Evolutionary conservation across 2,113 vertebrate species (phyloP), one percentile per base, ranked within the genome.

Genomic region (Rhinolophus sinicus): DNA sequence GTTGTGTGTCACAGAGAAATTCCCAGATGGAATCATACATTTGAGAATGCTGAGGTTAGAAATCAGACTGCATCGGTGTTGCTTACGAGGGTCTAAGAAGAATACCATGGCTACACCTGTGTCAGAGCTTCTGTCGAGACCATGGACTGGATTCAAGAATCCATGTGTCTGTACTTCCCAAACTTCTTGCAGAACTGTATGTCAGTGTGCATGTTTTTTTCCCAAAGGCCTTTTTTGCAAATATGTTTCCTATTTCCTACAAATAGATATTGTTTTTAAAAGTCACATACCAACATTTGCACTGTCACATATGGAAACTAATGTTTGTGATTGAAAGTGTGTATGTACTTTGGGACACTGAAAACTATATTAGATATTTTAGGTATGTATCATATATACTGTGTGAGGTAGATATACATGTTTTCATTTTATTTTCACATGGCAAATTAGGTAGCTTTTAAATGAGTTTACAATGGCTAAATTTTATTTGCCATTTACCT

Each of bases 361-460:
- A 88, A 90, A 90, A 81, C 89, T 44, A 87, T 13, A 93, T 1
- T n/a, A 38, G 3, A 44, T n/a, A 35, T 86, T 97, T 94, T 56
- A 77, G 40, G 44, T 10, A 84, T 3, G 77, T 22, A 15, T 85
- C 69, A 73, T 69, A 73, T 69, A 78, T 87, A 76, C 62, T 65
- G 1, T 80, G 0, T 86, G 67, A 93, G 35, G 60, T 0, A 11
- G 50, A 58, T 1, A 47, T 38, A 40, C 73, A 69, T 16, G 33
- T 89, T 97, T 30, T 73, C 3, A 69, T 60, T 95, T 95, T 28
- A 5, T 67, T 84, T 84, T 73, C 35, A 92, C n/a, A 35, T 67
- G 93, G 52, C 67, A 26, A 88, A 54, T 75, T 78, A 58, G 54
- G 22, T 22, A 81, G 3, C 13, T 77, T 88, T 84, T 13, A 78